Evolutionary conservation across 2,113 vertebrate genomes (phyloP), one percentile per base, ranked within the genome.

Genomic region (Callipepla californica): DNA sequence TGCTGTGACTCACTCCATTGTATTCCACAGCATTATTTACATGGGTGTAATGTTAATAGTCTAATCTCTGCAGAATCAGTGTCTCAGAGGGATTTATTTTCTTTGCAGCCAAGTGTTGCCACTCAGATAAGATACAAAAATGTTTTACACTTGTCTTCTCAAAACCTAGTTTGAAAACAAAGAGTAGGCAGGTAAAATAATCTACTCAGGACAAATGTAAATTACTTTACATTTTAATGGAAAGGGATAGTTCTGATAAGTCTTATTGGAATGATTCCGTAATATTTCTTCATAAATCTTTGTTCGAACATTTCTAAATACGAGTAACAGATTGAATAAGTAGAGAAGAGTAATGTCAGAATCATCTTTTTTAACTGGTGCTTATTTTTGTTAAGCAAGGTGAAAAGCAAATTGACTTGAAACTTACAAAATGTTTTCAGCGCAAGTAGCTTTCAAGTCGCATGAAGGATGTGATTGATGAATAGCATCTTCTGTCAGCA

Each of bases 31-130:
- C 48, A 7, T 59, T 88, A 83, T 90, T 93, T 95, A 70, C 80
- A 63, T 30, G 57, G 50, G 17, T 93, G 76, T 83, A 21, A 78
- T 78, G 88, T 74, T 83, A 93, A 83, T 80, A 23, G 40, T 47
- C 18, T 88, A 48, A 96, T 95, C 94, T 90, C 67, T 77, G 80
- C 88, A 78, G 92, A 47, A 95, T 94, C 90, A 80, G 20, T 90
- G 90, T 92, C 95, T 88, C 59, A 77, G 73, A 85, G 96, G 85
- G 73, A 36, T 38, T 74, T 73, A 17, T 78, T 94, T 94, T 88
- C 90, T 88, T 83, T 88, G 34, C 79, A 92, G 63, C 44, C 57
- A 7, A 2, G 34, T 67, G 55, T 65, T 93, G 73, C 77, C 19
- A 45, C 61, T 86, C 62, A 87, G 84, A 92, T 92, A 89, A 93